phyloP scores from a whole-genome alignment of 2,113 vertebrate genomes.

The Corythoichthys haematopterus region DNA sequence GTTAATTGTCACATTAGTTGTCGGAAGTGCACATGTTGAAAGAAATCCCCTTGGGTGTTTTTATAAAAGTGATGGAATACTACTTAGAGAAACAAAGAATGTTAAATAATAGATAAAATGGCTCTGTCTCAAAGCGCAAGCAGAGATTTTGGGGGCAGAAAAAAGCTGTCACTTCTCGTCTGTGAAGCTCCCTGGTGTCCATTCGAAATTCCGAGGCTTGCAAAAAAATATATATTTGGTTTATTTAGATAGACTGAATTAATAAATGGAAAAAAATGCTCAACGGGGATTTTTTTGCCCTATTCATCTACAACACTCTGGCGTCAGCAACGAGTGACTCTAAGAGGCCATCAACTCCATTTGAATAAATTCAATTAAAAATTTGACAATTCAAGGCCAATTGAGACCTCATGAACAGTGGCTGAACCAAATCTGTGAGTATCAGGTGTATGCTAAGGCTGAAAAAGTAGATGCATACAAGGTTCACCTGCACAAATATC shows the following conservation, averaged over 20 bases:
- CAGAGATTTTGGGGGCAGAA: neutral
- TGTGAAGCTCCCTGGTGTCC: neutral
- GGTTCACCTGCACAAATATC: too few relatives aligned
- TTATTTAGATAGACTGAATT: conserved; percentile 20
- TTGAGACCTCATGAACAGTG: too few relatives aligned
- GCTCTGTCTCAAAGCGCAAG: neutral
- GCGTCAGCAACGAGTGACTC: neutral
- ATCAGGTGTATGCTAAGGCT: too few relatives aligned
- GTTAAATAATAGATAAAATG: neutral
- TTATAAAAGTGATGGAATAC: neutral
- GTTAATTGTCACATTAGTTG: conserved; percentile 1
- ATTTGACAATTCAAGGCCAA: neutral
- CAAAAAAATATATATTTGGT: conserved; percentile 10
- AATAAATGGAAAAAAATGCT: conserved; percentile 13
- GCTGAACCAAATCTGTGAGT: too few relatives aligned
- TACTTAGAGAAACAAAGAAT: neutral
- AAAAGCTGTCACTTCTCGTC: conserved; percentile 6
- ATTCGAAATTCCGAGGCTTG: neutral
- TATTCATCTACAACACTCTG: neutral
- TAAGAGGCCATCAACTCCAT: neutral
- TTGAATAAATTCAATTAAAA: neutral
- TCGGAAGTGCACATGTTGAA: neutral
- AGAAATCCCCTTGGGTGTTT: neutral
- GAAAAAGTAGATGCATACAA: too few relatives aligned
- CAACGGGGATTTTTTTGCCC: conserved; percentile 8